Evolutionary conservation across 2,888 invertebrate genomes (phyloP).

Genomic region (Auanema freiburgensis): DNA sequence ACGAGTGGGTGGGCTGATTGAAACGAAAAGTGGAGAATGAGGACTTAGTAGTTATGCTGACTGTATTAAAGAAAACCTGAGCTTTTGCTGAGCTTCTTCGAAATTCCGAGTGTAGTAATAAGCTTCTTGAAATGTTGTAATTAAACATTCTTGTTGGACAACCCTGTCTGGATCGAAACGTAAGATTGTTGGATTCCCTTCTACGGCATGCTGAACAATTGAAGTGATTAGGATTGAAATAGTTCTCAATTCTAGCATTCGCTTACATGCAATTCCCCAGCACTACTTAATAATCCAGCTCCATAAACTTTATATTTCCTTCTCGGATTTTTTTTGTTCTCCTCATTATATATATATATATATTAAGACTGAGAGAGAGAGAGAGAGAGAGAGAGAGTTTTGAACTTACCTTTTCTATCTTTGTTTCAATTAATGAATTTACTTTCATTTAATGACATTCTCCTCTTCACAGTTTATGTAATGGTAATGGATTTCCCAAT

Average conservation of each 20-base stretch:
- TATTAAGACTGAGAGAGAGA: too few relatives aligned
- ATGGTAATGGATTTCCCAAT: too few relatives aligned
- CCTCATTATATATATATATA: conserved; percentile 1
- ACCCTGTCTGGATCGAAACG: conserved; percentile 90
- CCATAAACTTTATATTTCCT: conserved; percentile 97
- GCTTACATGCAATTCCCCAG: conserved; percentile 80
- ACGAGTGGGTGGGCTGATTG: background rate
- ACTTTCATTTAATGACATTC: too few relatives aligned
- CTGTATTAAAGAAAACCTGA: conserved; percentile 8
- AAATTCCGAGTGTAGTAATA: conserved; percentile 97
- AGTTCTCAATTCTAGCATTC: background rate
- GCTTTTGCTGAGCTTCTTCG: conserved; percentile 82
- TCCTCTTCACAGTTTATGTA: too few relatives aligned
- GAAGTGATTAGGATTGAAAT: background rate
- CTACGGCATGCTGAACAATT: conserved; percentile 50
- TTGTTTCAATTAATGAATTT: too few relatives aligned
- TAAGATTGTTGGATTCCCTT: conserved; percentile 71
- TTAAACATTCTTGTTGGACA: conserved; percentile 88
- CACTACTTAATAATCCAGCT: conserved; percentile 94
- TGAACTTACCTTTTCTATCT: too few relatives aligned
- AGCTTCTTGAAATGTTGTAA: conserved; percentile 93
- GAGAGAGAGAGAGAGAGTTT: too few relatives aligned
- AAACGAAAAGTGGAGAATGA: background rate
- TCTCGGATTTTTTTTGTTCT: conserved; percentile 76
- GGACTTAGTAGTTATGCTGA: too few relatives aligned